Base-by-base conservation (phyloP, 2,113 vertebrate species). In the Podiceps cristatus region DNA sequence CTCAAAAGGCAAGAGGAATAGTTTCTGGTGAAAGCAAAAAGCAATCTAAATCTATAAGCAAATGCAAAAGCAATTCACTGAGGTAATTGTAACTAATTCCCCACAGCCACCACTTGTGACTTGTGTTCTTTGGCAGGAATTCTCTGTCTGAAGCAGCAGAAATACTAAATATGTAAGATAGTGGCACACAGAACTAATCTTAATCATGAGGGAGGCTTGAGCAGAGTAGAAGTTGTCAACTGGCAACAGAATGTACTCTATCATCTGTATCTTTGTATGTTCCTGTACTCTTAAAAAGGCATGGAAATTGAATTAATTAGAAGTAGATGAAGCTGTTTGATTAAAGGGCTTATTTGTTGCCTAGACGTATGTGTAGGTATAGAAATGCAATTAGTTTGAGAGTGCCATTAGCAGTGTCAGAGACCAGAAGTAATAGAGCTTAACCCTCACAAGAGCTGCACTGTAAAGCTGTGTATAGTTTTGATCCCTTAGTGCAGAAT, bases 381-480 rank as follows among this genome's bases (percentile, higher is more conserved):
- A 94, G 90, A 96, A 90, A 81, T 40, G 88, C 94, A 84, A 86
- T 92, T 94, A 93, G 95, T 95, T 45, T 35, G 92, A 92, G 95
- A 59, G 56, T 9, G 75, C 94, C 86, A 71, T 94, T 96, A 93
- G 95, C 94, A 79, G 93, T 93, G 94, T 82, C 92, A 86, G 96
- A 50, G 95, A 94, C 31, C 90, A 95, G 93, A 88, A 94, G 77
- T 93, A 91, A 97, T 75, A 82, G 93, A 96, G 92, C 95, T 93
- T 79, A 90, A 90, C 92, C 92, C 87, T 91, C 83, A 33, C 33
- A n/a, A 42, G 93, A 55, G 95, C 93, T 7, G 62, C 69, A 2
- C 74, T 11, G 90, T 11, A 15, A n/a, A 27, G 83, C 67, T 10
- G 45, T 5, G 58, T 7, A 1, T 7, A 1, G 59, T 18, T 59